These are phyloP conservation scores for Mormyrops boulengeri DNA, from an alignment of 2,797 vertebrate genomes.

Conservation along the genomic window DNA sequence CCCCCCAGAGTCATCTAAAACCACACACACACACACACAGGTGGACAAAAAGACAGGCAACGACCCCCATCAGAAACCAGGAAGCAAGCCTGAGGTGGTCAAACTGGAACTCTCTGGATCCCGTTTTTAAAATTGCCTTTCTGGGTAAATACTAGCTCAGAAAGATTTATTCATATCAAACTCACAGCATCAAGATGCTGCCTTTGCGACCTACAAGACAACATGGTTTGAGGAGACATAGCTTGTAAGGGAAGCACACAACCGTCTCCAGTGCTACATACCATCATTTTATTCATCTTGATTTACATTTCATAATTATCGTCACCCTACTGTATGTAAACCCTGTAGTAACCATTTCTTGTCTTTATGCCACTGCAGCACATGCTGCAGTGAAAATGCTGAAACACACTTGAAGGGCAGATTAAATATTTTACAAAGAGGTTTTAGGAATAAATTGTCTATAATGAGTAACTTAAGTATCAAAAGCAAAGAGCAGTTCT, in stretches of 20 bases:
- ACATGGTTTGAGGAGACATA: background rate
- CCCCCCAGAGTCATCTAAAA: background rate
- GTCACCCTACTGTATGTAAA: background rate
- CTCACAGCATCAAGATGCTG: background rate
- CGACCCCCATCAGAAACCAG: background rate
- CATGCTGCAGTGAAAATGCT: background rate
- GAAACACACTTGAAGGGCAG: background rate
- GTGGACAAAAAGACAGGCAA: background rate
- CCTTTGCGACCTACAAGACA: background rate
- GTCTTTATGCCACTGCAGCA: background rate
- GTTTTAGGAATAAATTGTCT: background rate
- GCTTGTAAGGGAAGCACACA: background rate
- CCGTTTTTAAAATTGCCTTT: background rate
- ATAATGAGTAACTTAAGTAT: background rate
- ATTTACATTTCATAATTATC: background rate
- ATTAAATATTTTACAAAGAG: background rate
- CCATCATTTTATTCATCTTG: background rate
- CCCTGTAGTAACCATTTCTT: background rate
- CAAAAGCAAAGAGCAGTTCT: background rate
- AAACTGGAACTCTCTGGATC: background rate
- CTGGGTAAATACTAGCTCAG: background rate
- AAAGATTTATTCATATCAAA: background rate
- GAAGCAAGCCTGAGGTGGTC: background rate
- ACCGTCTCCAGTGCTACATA: background rate
- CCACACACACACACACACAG: background rate